Conservation (phyloP, 2,888 invertebrate species). For the Oscheius myriophilus region DNA sequence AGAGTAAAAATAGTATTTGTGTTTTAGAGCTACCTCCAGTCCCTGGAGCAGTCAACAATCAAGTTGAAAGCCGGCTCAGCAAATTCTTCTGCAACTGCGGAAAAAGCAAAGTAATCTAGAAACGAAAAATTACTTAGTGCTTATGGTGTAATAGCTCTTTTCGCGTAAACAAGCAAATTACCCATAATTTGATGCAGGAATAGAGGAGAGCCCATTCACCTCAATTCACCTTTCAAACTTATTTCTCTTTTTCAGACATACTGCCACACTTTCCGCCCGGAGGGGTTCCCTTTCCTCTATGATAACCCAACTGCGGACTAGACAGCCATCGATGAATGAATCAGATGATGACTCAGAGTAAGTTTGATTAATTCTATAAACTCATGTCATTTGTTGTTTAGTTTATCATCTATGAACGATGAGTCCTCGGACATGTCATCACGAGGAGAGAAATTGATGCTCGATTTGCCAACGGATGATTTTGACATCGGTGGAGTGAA, state of each 20-base stretch:
- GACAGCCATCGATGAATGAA: conserved; percentile 8
- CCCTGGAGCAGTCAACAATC: conserved; percentile 14
- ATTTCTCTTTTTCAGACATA: conserved; percentile 9
- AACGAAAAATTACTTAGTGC: no score
- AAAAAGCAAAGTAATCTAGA: conserved; percentile 21
- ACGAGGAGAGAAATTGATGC: conserved; percentile 23
- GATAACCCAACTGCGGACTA: conserved; percentile 13
- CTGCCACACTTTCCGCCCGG: conserved; percentile 1
- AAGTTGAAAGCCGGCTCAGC: conserved; percentile 3
- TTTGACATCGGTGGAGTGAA: conserved; percentile 9
- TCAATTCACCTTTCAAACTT: no score
- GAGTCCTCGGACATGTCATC: conserved; percentile 13
- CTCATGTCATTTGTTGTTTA: no score
- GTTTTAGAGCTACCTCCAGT: conserved; percentile 22
- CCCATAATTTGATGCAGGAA: no score
- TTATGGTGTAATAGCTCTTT: no score
- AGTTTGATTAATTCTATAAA: no score
- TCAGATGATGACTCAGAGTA: conserved; percentile 16
- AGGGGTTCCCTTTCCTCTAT: conserved; percentile 24
- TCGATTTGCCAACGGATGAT: conserved; percentile 8
- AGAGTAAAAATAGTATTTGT: background rate
- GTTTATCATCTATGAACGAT: conserved; percentile 12
- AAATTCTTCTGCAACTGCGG: background rate
- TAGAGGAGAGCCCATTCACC: no score
- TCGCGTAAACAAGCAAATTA: no score